phyloP scores from a whole-genome alignment of 2,888 invertebrate species.

The Leptinotarsa peninsularis region DNA sequence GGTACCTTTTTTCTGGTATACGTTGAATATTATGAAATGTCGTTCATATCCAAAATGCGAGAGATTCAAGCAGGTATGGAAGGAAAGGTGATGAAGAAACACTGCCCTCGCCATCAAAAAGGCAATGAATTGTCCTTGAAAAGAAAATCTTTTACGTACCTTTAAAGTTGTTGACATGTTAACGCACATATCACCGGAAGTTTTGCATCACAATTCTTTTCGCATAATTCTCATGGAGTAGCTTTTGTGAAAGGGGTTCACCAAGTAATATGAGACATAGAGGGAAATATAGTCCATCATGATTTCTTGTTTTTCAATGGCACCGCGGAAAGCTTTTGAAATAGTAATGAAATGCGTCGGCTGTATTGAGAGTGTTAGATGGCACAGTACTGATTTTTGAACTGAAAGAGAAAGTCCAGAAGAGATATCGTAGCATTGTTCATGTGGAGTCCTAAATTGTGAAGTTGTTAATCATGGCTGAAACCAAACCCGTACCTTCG shows the following conservation, averaged over 20 bases:
- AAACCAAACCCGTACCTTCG: neutral
- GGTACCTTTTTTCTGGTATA: conserved; percentile 36
- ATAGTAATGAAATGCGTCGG: neutral
- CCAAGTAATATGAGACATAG: neutral
- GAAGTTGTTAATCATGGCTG: neutral
- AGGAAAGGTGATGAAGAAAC: conserved; percentile 43
- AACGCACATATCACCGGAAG: conserved; percentile 20
- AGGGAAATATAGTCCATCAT: neutral
- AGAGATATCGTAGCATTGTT: neutral
- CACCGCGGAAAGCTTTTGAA: neutral
- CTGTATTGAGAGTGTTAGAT: neutral
- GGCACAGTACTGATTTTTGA: neutral
- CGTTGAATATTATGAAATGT: conserved; percentile 34
- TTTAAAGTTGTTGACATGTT: conserved; percentile 46
- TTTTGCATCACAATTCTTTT: conserved; percentile 20
- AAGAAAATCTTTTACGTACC: conserved; percentile 52
- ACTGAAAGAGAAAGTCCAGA: neutral
- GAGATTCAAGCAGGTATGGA: neutral
- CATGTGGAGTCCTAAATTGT: neutral
- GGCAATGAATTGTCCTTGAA: conserved; percentile 48
- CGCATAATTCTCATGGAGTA: no score
- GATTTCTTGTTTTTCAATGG: neutral
- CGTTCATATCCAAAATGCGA: conserved; percentile 50
- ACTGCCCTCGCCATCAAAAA: conserved; percentile 56
- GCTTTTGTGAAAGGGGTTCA: neutral